Evolutionary conservation across 1,140 invertebrate genomes (phyloP), one percentile per base, ranked within the genome.

Genomic region (Galendromus occidentalis): DNA sequence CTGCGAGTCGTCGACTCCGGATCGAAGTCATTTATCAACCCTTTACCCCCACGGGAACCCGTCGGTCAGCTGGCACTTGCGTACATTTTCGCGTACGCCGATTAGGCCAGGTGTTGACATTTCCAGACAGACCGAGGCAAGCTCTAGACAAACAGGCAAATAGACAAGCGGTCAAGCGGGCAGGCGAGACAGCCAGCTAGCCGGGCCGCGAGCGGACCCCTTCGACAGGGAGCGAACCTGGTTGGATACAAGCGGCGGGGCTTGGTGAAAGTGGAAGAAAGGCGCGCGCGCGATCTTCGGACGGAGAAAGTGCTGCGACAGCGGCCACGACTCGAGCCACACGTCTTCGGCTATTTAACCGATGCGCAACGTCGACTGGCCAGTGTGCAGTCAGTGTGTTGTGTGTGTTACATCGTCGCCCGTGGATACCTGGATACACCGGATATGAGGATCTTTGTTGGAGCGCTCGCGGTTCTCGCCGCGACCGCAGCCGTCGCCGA

Each of bases 391-490:
- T 59, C 51, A 59, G 51, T 59, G 51, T 59, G 51, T 33, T 29
- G 51, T 59, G 51, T 59, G 51, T 59, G 25, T 25, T 59, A 33
- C 33, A 33, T 59, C 33, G 51, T 59, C 25, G 25, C 51, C 33
- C 22, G 51, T 59, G 25, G 51, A 59, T 14, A 25, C 25, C 33
- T 33, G 51, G 51, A 59, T 59, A 59, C 51, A 59, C 14, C 51
- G 51, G 51, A 59, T 59, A 59, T 59, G 51, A 59, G 51, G 51
- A 33, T 59, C 51, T 59, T 59, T 33, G 51, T 14, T 33, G 51
- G 51, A 59, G 25, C 33, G 25, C 33, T 59, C 25, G 51, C 51
- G 51, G 33, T 39, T 6, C 51, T 59, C 22, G 51, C 33, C 22
- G 51, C 25, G 25, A 14, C 51, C 51, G 33, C 51, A 14, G 51